Conservation (phyloP, 2,113 vertebrate genomes). For the Nibea coibor region DNA sequence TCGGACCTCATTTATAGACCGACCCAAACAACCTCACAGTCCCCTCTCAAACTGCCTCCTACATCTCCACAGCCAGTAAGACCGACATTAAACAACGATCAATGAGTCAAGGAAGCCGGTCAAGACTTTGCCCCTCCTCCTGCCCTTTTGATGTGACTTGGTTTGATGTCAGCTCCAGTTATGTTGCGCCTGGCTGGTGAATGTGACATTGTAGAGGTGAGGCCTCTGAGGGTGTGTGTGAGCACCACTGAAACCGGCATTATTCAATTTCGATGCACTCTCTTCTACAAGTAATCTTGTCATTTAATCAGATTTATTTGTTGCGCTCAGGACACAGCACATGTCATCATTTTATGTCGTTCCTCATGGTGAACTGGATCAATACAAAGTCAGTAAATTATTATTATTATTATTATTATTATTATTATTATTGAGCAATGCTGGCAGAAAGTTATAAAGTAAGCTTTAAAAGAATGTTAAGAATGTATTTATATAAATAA, state of each 20-base stretch:
- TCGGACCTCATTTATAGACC: background rate
- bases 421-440: background rate
- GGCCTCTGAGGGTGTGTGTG: conserved; percentile 21
- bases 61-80: conserved; percentile 30
- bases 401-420: too few relatives aligned
- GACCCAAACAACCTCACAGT: conserved; percentile 6
- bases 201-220: conserved; percentile 66
- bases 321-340: background rate
- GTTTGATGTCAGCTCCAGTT: conserved; percentile 69
- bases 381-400: background rate
- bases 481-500: too few relatives aligned
- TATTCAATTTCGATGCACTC: background rate
- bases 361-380: background rate
- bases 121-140: conserved; percentile 22
- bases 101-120: conserved; percentile 44
- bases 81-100: conserved; percentile 3
- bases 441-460: background rate
- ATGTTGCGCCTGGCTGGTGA: conserved; percentile 76
- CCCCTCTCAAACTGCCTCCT: conserved; percentile 33
- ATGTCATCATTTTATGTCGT: background rate
- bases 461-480: background rate
- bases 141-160: conserved; percentile 23
- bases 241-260: background rate
- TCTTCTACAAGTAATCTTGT: background rate
- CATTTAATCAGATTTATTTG: conserved; percentile 2